Percentiles rank a stretch among this genome's conserved stretches.
Conservation (phyloP, 1,140 invertebrate genomes). For the Babylonia areolata region DNA sequence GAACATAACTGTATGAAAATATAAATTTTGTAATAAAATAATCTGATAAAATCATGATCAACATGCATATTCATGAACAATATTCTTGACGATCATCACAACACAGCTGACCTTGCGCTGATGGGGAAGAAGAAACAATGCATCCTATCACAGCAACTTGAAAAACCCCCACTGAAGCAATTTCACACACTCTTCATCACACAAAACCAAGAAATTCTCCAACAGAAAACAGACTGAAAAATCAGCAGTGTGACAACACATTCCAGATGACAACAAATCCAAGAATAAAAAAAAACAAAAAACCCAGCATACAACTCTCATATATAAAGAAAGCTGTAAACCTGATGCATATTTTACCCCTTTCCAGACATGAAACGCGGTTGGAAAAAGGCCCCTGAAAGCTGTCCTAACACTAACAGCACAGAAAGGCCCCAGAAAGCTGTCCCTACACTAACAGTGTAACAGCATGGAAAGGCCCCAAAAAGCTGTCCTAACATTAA, state of each 20-base stretch:
- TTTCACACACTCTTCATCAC: not conserved
- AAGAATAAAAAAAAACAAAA: not conserved
- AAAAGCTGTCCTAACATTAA: not conserved
- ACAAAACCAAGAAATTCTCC: not conserved
- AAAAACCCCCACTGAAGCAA: not conserved
- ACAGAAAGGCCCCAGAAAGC: not conserved
- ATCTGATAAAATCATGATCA: conserved; percentile 12
- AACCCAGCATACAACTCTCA: not conserved
- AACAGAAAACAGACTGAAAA: not conserved
- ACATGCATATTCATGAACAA: not conserved
- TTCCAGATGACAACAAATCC: not conserved
- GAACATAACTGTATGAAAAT: not conserved
- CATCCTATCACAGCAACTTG: conserved; percentile 1
- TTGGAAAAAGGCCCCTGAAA: not conserved
- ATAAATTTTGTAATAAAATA: not conserved
- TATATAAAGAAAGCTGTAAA: not conserved
- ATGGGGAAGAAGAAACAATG: not conserved
- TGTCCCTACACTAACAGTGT: not conserved
- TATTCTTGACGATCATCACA: not conserved
- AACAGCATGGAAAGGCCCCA: not conserved
- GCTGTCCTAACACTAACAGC: not conserved
- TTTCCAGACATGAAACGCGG: not conserved
- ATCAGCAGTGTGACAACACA: not conserved
- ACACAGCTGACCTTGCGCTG: conserved; percentile 2
- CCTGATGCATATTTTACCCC: not conserved